These are phyloP conservation scores for Poecilus cupreus DNA, from an alignment of 2,888 invertebrate species.

Conservation along the genomic window DNA sequence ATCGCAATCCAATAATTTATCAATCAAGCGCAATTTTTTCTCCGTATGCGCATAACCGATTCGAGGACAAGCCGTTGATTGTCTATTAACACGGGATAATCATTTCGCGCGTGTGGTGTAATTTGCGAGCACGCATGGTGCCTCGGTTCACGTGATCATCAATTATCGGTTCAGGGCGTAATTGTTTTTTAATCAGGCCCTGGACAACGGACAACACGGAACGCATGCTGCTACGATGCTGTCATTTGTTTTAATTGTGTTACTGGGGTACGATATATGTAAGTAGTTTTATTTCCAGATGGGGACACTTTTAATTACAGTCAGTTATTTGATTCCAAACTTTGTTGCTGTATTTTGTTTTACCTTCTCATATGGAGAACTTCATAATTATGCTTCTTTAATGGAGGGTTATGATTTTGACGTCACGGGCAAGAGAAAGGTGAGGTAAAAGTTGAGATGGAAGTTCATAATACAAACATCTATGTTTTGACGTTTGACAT, in stretches of 20 bases:
- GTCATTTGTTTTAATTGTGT: slow-evolving; percentile 35
- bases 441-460: too few relatives aligned
- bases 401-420: too few relatives aligned
- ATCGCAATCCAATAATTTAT: slow-evolving; percentile 40
- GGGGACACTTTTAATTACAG: not conserved
- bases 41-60: slow-evolving; percentile 28
- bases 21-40: slow-evolving; percentile 28
- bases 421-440: too few relatives aligned
- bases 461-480: too few relatives aligned
- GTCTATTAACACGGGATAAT: slow-evolving; percentile 52
- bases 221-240: not conserved
- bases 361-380: too few relatives aligned
- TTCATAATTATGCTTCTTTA: too few relatives aligned
- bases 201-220: slow-evolving; percentile 6
- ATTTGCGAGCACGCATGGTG: slow-evolving; percentile 35
- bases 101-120: slow-evolving; percentile 14
- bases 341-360: too few relatives aligned
- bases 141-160: slow-evolving; percentile 36
- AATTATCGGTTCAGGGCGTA: slow-evolving; percentile 39
- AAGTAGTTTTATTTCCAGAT: slow-evolving; percentile 17
- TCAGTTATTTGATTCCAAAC: not conserved
- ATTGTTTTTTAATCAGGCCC: slow-evolving; percentile 52
- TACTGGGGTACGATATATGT: not conserved
- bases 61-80: slow-evolving; percentile 38
- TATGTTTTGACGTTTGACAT: too few relatives aligned